Evolutionary conservation across 1,140 invertebrate species (phyloP).

Genomic region (Drosophila willistoni): DNA sequence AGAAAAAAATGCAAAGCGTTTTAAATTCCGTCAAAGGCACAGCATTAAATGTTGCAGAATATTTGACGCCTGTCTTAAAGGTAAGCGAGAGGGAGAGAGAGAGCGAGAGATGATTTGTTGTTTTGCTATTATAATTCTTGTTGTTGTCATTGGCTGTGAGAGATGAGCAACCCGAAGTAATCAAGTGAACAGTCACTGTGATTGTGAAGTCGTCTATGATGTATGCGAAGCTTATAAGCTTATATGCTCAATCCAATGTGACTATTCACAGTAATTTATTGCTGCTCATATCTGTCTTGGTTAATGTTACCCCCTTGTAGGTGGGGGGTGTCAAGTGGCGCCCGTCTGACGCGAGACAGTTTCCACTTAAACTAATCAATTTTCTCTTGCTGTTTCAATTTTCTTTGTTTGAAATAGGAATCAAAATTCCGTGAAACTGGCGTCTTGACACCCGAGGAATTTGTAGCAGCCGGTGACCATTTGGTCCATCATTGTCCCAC

Average conservation of each 20-base stretch:
- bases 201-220: background rate
- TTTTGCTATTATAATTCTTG: background rate
- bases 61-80: conserved; percentile 97
- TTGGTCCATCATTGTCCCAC: conserved; percentile 99
- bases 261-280: background rate
- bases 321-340: background rate
- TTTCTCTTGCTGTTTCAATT: background rate
- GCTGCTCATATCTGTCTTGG: conserved; percentile 6
- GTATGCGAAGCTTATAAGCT: background rate
- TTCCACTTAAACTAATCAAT: conserved; percentile 21
- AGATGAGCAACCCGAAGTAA: conserved; percentile 19
- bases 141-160: conserved; percentile 4
- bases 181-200: background rate
- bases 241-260: background rate
- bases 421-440: conserved; percentile 99
- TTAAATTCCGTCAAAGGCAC: conserved; percentile 97
- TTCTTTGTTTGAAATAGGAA: conserved; percentile 86
- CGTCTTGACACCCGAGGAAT: conserved; percentile 97
- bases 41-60: conserved; percentile 97
- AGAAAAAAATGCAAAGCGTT: conserved; percentile 94
- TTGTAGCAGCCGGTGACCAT: conserved; percentile 98
- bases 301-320: too few relatives aligned
- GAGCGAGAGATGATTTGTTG: conserved; percentile 83
- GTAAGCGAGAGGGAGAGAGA: conserved; percentile 86
- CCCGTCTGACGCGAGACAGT: conserved; percentile 27